Base-by-base conservation (phyloP, 2,113 vertebrate species). In the Potamarius usumacintae region DNA sequence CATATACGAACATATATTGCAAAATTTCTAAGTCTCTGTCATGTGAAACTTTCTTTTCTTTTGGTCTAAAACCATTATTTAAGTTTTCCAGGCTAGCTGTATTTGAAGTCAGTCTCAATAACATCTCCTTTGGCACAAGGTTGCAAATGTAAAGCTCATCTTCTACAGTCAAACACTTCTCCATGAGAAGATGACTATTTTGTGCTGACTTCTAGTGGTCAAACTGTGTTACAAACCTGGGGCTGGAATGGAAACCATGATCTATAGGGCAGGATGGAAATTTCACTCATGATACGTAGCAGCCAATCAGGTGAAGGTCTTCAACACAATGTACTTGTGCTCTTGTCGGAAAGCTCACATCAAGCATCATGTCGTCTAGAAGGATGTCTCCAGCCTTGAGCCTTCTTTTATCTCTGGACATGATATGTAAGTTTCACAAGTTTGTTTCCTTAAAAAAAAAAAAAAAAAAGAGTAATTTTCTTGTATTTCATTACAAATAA, bases 381-480 rank as follows among this genome's bases (percentile, higher is more conserved):
- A 83, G 2, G 22, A 52, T 25, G 48, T 77, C 74, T 77, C 74
- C 2, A 62, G 58, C 18, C n/a, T 15, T 12, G 52, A 58, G 42
- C 25, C 53, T 72, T 25, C 6, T 85, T 60, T 85, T 85, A 15
- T 22, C 52, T 74, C 20, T 74, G 18, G 42, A 15, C 27, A 48
- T 42, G 55, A 72, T 5, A 57, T 15, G 83, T 74, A 85, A 85
- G 83, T 85, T 50, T 14, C 15, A 82, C 34, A 42, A 25, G 34
- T 20, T 50, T 30, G 20, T 55, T 50, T 20, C 7, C 50, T 14
- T 52, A 53, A 52, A 76, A 76, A 8, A 14, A 52, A 18, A 22
- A 17, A 1, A 30, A 30, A 30, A 30, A 30, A 30, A 30, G 30
- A 34, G 0, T 69, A n/a, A 1, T n/a, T 1, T 65, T 17, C 22